A percentile compares a stretch with the other conserved stretches of the same genome.
Evolutionary conservation across 2,113 vertebrate species (phyloP).

Genomic region (Scomber scombrus): DNA sequence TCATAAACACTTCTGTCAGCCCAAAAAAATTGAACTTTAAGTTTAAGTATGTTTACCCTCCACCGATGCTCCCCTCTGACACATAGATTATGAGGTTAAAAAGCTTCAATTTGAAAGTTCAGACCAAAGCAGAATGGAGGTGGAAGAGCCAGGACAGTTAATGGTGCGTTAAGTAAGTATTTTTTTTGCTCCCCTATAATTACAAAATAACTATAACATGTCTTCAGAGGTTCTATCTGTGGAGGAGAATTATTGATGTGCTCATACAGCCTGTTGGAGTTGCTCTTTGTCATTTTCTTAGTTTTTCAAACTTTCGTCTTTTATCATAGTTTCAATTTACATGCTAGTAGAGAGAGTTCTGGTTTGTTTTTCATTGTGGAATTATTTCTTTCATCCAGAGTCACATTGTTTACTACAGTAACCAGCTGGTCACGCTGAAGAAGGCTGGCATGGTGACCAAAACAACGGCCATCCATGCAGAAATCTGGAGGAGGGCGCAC

Average conservation of each 20-base stretch:
- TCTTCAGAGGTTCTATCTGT: not conserved
- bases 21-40: not conserved
- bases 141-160: not conserved
- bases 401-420: no score
- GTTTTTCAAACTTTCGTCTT: no score
- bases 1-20: constrained; percentile 10
- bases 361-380: no score
- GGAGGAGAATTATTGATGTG: not conserved
- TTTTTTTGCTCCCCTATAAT: not conserved
- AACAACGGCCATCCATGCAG: no score
- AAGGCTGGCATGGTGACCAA: no score
- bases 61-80: not conserved
- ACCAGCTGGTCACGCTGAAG: no score
- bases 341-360: no score
- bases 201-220: not conserved
- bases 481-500: no score
- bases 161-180: not conserved
- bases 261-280: no score
- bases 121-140: not conserved
- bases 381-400: no score
- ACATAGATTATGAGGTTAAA: constrained; percentile 1
- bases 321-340: no score
- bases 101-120: not conserved
- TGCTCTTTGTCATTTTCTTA: no score
- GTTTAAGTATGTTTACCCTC: not conserved